These are phyloP conservation scores for Sitta carolinensis DNA, from an alignment of 2,797 vertebrate species.

Conservation along the genomic window DNA sequence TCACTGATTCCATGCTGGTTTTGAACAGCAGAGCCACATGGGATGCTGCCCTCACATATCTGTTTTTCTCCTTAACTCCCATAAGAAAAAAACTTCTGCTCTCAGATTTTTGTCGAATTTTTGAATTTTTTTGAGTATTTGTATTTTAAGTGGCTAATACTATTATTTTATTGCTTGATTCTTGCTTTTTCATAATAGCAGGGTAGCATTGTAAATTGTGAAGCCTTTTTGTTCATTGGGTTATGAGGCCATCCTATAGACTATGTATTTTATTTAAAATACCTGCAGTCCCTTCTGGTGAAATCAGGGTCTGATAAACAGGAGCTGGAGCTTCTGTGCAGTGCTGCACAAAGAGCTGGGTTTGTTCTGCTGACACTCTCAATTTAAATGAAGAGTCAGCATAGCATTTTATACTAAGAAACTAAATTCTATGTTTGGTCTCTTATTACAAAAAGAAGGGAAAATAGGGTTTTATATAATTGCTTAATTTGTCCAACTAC, in stretches of 20 bases:
- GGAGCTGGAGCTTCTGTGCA: neutral
- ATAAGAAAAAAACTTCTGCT: neutral
- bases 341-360: neutral
- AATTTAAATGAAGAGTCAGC: neutral
- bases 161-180: neutral
- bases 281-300: neutral
- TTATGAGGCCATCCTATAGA: neutral
- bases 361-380: neutral
- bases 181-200: neutral
- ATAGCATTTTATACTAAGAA: neutral
- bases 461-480: neutral
- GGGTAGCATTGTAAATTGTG: neutral
- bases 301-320: neutral
- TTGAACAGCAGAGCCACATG: neutral
- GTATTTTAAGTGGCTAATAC: neutral
- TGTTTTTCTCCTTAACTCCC: neutral
- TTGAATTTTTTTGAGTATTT: neutral
- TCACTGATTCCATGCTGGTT: neutral
- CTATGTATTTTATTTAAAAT: neutral
- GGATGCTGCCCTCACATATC: neutral
- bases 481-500: neutral
- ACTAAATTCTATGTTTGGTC: neutral
- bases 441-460: neutral
- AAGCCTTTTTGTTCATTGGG: neutral
- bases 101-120: neutral